Percentiles rank a stretch among this genome's conserved stretches.
phyloP scores from a whole-genome alignment of 2,888 invertebrate species.

The Oscheius onirici region DNA sequence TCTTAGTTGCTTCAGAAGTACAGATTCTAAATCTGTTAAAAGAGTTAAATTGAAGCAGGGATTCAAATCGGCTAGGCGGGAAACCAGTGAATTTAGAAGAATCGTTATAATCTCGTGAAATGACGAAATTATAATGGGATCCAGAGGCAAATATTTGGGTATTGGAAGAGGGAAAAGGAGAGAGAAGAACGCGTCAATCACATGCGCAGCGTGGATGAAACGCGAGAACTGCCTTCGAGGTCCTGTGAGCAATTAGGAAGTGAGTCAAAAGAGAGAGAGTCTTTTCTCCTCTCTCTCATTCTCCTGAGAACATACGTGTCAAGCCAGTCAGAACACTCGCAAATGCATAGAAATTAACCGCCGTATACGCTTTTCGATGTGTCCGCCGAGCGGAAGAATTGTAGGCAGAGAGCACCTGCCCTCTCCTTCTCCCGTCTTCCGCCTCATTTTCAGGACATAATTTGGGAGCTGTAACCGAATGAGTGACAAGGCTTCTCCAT shows the following conservation, averaged over 20 bases:
- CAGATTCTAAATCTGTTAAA: too few species aligned
- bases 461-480: too few species aligned
- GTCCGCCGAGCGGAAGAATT: constrained; percentile 25
- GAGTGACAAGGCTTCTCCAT: too few species aligned
- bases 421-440: background rate
- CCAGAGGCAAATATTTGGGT: constrained; percentile 10
- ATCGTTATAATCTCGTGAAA: too few species aligned
- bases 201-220: constrained; percentile 1
- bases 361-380: constrained; percentile 19
- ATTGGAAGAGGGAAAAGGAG: background rate
- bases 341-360: constrained; percentile 29
- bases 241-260: background rate
- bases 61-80: too few species aligned
- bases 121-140: background rate
- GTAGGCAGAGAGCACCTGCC: constrained; percentile 12
- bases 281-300: background rate
- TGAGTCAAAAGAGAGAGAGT: background rate
- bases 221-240: constrained; percentile 5
- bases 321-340: background rate
- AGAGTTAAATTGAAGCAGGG: too few species aligned
- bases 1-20: too few species aligned
- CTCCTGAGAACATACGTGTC: too few species aligned
- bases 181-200: constrained; percentile 8
- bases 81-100: too few species aligned
- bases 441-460: too few species aligned